Base-by-base conservation (phyloP, 1,140 invertebrate genomes). In the Drosophila pseudoobscura region DNA sequence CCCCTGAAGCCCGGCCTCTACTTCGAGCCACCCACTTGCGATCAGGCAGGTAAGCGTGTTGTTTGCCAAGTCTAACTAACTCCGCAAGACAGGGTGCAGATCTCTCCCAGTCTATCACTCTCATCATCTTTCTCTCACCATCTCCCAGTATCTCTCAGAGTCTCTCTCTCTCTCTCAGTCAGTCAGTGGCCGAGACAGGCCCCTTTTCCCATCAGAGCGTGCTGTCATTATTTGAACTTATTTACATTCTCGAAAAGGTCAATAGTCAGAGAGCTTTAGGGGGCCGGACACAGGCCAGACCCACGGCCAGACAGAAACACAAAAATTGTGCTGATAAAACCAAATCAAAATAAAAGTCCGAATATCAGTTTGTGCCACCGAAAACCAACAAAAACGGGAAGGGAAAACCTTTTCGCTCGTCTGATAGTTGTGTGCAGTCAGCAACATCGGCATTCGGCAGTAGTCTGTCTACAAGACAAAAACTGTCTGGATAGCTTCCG, bases 11-110 rank as follows among this genome's bases (percentile, higher is more conserved):
- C 91, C 15, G 91, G 91, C 3, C 65, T 78, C 13, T 91, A 78
- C 61, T 91, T 91, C 29, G 79, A 71, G 54, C 90, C 90, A 68
- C 91, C 90, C 45, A 80, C 78, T 62, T 91, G 91, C 53, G 80
- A 87, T 35, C 76, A 91, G 91, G 91, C 90, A 91, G 89, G 90
- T 91, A 91, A 83, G 90, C 90, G 90, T 91, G 90, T 85, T 85
- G 90, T 91, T 91, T 82, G 74, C 83, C 87, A 90, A 60, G 70
- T 66, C 46, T 80, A 84, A 89, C 87, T 91, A 87, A 90, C 75
- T 58, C 53, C 62, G 45, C 24, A 50, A 63, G 47, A 52, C 3
- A 43, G 39, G 51, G 24, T 22, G 17, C n/a, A 56, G 57, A 56
- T 44, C 52, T 47, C 41, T 41, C 44, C 46, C 46, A 51, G 31